Conservation (phyloP, 2,888 invertebrate species). For the Norana najaformis region DNA sequence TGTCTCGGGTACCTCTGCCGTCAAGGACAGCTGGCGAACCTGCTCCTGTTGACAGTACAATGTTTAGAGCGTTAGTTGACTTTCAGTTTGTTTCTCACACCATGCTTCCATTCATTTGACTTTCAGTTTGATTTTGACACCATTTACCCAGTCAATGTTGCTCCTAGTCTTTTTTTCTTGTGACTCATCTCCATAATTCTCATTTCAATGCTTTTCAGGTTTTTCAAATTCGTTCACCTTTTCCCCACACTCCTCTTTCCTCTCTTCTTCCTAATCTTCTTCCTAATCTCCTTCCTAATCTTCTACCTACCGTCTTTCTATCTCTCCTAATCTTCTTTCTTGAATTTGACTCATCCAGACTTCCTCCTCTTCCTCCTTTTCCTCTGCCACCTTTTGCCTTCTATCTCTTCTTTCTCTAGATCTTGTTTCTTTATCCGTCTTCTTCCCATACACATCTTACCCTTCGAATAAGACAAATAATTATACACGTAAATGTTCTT, state of each 20-base stretch:
- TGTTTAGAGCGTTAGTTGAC: neutral
- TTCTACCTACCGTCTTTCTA: neutral
- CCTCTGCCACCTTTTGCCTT: neutral
- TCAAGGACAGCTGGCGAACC: neutral
- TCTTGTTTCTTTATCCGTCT: neutral
- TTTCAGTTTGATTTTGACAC: no score
- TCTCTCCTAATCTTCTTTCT: neutral
- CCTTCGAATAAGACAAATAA: neutral
- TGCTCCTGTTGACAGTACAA: conserved; percentile 8
- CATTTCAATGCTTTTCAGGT: no score
- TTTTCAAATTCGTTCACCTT: no score
- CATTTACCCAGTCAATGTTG: no score
- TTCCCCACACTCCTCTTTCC: neutral
- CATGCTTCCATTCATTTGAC: no score
- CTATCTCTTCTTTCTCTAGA: no score
- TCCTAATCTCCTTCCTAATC: no score
- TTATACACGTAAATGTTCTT: neutral
- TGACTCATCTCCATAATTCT: no score
- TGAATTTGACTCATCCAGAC: no score
- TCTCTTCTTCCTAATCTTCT: neutral
- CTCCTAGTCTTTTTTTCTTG: no score
- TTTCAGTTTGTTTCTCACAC: neutral
- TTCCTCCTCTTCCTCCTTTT: neutral
- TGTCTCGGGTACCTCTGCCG: neutral
- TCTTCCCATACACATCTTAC: neutral